Evolutionary conservation across 2,797 vertebrate genomes (phyloP), one percentile per base, ranked within the genome.

Genomic region (Sebastes steindachneri): DNA sequence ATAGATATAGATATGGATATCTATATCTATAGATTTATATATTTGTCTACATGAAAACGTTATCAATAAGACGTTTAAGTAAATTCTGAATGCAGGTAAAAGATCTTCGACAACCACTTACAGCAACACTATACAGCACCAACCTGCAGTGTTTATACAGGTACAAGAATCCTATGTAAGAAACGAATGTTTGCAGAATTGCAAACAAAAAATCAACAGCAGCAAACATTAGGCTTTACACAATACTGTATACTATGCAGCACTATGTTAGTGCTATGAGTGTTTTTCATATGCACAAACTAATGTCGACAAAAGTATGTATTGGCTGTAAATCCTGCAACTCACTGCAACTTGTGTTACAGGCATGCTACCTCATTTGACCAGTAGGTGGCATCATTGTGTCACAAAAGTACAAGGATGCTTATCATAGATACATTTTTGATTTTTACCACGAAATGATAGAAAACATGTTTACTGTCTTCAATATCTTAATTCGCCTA

Each of bases 301-400:
- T 41, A 41, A 41, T 41, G 37, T 1, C 15, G 37, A 7, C 37
- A 25, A 5, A 5, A 15, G 5, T 48, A 41, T 11, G 28, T 53
- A n/a, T 15, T 28, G n/a, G 41, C 9, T 10, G 3, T 7, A 14
- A 4, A 11, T 17, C 17, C 33, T 62, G 19, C 63, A 48, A 1
- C 11, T 26, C 21, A 15, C 37, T 59, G 11, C 14, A 15, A 15
- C 14, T 15, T 15, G 2, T 37, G 8, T 53, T 26, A 4, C 1
- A 25, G 68, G 10, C 7, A 1, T 1, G 5, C 2, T 86, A 3
- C 15, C 37, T 23, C 1, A 0, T 57, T 21, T 45, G 11, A 84
- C 57, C 94, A 81, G 33, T 2, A 91, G 93, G 69, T 75, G 92
- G 84, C 84, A 86, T 72, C 79, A 88, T 68, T 63, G 66, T 19